Percentiles rank a stretch among this genome's conserved stretches.
Conservation (phyloP, 2,888 invertebrate species). For the Apomyelois bistriatella region DNA sequence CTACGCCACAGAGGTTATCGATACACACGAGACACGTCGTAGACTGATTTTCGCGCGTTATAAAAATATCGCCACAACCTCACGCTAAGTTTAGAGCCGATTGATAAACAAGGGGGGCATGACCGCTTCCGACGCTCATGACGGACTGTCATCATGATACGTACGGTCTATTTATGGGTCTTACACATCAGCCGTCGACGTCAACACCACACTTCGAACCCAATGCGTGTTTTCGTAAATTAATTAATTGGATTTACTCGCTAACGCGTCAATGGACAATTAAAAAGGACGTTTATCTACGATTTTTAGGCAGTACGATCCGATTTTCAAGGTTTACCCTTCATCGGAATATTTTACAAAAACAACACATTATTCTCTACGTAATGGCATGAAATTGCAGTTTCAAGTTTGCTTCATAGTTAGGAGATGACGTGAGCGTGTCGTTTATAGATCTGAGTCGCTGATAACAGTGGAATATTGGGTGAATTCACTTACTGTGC, state of each 20-base stretch:
- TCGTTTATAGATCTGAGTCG: conserved; percentile 8
- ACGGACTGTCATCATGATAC: background rate
- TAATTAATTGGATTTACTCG: conserved; percentile 15
- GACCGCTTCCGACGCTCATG: background rate
- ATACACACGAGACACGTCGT: background rate
- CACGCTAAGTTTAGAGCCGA: conserved; percentile 2
- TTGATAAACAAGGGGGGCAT: conserved; percentile 4
- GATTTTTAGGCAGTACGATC: conserved; percentile 6
- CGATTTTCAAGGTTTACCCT: conserved; percentile 7
- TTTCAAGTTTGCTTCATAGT: background rate
- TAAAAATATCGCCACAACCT: background rate
- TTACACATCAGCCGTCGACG: conserved; percentile 16
- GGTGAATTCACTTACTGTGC: conserved; percentile 58
- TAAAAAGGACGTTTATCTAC: background rate
- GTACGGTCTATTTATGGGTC: conserved; percentile 20
- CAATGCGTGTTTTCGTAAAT: conserved; percentile 11
- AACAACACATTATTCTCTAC: background rate
- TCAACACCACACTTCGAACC: conserved; percentile 10
- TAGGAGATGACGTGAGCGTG: background rate
- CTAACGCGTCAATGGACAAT: conserved; percentile 10
- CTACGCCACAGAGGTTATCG: too few relatives aligned
- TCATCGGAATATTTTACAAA: background rate
- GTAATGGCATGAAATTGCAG: conserved; percentile 8
- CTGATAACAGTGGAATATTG: conserved; percentile 11
- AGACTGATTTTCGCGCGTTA: background rate